Evolutionary conservation across 2,888 invertebrate species (phyloP), one percentile per base, ranked within the genome.

Genomic region (Oscheius onirici): DNA sequence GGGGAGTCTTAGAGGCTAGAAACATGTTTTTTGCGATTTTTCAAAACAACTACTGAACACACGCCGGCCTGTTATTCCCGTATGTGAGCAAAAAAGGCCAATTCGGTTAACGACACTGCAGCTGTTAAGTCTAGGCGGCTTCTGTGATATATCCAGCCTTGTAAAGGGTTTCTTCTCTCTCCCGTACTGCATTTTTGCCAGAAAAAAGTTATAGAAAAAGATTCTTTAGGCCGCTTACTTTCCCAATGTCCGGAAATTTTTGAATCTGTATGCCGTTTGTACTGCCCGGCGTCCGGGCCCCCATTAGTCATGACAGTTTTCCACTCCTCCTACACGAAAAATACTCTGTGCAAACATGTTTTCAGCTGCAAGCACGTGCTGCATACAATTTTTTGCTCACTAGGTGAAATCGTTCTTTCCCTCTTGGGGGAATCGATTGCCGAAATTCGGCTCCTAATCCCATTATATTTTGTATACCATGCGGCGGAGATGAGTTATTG

Each of bases 341-440:
- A 34, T 34, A 46, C 52, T 15, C 55, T 15, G 55, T 55, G 55
- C 26, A 55, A 55, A 55, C 55, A 55, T 55, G 55, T 55, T 26
- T 55, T 55, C 13, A n/a, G 13, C 20, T 46, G 26, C 55, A 17
- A 5, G 52, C 22, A 1, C 1, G 24, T 15, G 28, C 28, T 55
- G 1, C 13, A 1, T 55, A 0, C 13, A 20, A 55, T 15, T 8
- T n/a, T n/a, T 55, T 26, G 55, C 22, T 24, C n/a, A 55, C n/a
- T 28, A 55, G 28, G 26, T 52, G 52, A 13, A 24, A 22, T n/a
- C 2, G 28, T 13, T 26, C 28, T 1, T 28, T 55, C 2, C 55
- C n/a, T 8, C 11, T 10, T 24, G 24, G 22, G 13, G 10, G n/a
- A 43, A 24, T 28, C 55, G 28, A 28, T 26, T 55, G 3, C 55